Evolutionary conservation across 2,113 vertebrate genomes (phyloP), one percentile per base, ranked within the genome.

Genomic region (Cygnus buccinator): DNA sequence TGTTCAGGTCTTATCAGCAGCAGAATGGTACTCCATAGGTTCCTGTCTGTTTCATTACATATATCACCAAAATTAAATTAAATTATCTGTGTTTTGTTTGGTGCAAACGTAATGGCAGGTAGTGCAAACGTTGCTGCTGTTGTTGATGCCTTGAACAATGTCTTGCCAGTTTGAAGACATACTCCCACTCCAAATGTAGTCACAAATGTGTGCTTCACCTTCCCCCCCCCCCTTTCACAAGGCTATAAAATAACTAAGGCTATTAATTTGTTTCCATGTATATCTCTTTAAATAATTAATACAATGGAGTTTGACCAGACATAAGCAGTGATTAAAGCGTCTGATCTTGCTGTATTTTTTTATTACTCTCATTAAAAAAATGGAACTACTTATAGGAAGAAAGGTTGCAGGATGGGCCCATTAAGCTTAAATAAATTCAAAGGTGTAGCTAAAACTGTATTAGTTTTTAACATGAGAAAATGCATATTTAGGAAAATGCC

Each of bases 211-310:
- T 76, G 11, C 13, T 94, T 95, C 57, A 72, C 7, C 5, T 93
- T 86, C 79, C 18, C 18, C 33, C 75, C 22, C 46, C 83, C 72
- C 82, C 79, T 74, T 55, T 31, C 65, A 70, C 50, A 89, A 76
- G 77, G 73, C 90, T 78, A 6, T 96, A 71, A 92, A 93, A 93
- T 92, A 91, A 67, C 84, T 71, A 81, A 94, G 52, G 41, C 37
- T 94, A 48, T 95, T 95, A 50, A 90, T 97, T 97, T 95, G 79
- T 65, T 94, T 89, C 59, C 23, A 6, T 94, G 72, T 95, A 46
- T 74, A 59, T 54, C 68, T 91, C 70, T 85, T 83, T 95, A 93
- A 96, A 95, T 96, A 96, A 95, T 96, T 96, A 96, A 94, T 95
- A 87, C 66, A 76, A 25, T 84, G 67, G 70, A 54, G 88, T 94